These are phyloP conservation scores for Sminthurides bifidus DNA, from an alignment of 1,140 invertebrate species.

Conservation along the genomic window DNA sequence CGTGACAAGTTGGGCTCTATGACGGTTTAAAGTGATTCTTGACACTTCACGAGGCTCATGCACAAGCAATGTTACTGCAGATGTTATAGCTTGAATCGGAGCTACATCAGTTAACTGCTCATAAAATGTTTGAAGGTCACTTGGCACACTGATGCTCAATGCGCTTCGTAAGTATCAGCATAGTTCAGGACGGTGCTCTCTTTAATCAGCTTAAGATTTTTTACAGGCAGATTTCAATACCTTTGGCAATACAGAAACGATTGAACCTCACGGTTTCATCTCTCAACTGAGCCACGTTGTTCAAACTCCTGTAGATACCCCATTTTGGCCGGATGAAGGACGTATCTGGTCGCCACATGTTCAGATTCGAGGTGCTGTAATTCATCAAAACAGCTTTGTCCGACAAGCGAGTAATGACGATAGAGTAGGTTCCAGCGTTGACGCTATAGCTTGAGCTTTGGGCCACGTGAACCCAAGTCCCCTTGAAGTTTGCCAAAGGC, in stretches of 20 bases:
- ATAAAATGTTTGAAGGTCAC: too few species aligned
- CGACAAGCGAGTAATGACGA: background rate
- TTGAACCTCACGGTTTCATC: slow-evolving; percentile 25
- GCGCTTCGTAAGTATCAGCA: too few species aligned
- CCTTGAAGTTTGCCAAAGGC: slow-evolving; percentile 1
- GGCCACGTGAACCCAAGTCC: slow-evolving; percentile 14
- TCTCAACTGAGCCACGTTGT: slow-evolving; percentile 7
- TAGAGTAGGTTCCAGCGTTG: slow-evolving; percentile 1
- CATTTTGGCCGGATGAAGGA: slow-evolving; percentile 18
- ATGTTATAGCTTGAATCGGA: too few species aligned
- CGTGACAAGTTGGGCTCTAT: too few species aligned
- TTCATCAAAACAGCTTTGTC: background rate
- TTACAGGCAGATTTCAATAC: slow-evolving; percentile 3
- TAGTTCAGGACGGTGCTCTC: too few species aligned
- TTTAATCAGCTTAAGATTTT: too few species aligned
- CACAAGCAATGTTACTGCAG: too few species aligned
- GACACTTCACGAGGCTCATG: too few species aligned
- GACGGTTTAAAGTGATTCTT: too few species aligned
- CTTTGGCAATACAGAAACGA: slow-evolving; percentile 20
- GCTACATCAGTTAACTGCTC: too few species aligned
- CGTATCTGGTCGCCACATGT: slow-evolving; percentile 15
- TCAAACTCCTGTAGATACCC: slow-evolving; percentile 27
- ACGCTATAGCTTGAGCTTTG: background rate
- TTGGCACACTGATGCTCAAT: too few species aligned
- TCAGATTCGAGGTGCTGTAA: slow-evolving; percentile 3